phyloP scores from a whole-genome alignment of 2,797 vertebrate genomes.

The Diplodus puntazzo region DNA sequence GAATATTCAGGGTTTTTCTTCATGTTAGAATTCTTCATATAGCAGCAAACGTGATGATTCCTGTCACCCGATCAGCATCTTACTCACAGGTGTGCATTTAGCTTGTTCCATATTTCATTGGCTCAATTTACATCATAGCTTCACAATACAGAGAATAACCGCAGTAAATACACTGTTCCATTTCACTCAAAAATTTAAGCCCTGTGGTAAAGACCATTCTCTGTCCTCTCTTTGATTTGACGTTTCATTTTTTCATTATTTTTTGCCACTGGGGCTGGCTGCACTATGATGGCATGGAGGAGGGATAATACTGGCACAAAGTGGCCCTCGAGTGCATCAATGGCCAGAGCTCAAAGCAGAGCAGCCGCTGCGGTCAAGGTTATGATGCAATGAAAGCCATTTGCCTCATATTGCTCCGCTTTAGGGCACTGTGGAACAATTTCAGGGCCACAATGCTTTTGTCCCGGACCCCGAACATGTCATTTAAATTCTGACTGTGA shows the following conservation, averaged over 20 bases:
- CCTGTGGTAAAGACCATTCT: slow-evolving; percentile 72
- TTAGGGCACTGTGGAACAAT: slow-evolving; percentile 58
- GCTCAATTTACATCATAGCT: slow-evolving; percentile 66
- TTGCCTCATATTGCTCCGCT: slow-evolving; percentile 67
- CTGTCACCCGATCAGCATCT: slow-evolving; percentile 6
- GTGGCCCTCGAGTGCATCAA: slow-evolving; percentile 76
- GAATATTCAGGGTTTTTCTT: not conserved
- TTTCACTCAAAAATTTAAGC: slow-evolving; percentile 68
- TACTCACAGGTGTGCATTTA: slow-evolving; percentile 15
- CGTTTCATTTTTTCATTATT: slow-evolving; percentile 80
- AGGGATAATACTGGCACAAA: slow-evolving; percentile 75
- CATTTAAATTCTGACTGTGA: slow-evolving; percentile 66
- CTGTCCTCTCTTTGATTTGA: slow-evolving; percentile 80
- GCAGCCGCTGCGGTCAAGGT: slow-evolving; percentile 81
- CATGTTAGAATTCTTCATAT: not conserved
- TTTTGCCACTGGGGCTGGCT: slow-evolving; percentile 65
- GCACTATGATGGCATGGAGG: slow-evolving; percentile 65
- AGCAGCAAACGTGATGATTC: not conserved
- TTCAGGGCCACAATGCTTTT: slow-evolving; percentile 57
- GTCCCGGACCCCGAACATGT: slow-evolving; percentile 60
- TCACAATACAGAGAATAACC: slow-evolving; percentile 47
- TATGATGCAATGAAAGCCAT: slow-evolving; percentile 76
- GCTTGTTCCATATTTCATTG: slow-evolving; percentile 57
- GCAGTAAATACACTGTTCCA: slow-evolving; percentile 75
- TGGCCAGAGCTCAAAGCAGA: slow-evolving; percentile 71